phyloP scores from a whole-genome alignment of 2,797 vertebrate genomes.

The Chloroceryle inda region DNA sequence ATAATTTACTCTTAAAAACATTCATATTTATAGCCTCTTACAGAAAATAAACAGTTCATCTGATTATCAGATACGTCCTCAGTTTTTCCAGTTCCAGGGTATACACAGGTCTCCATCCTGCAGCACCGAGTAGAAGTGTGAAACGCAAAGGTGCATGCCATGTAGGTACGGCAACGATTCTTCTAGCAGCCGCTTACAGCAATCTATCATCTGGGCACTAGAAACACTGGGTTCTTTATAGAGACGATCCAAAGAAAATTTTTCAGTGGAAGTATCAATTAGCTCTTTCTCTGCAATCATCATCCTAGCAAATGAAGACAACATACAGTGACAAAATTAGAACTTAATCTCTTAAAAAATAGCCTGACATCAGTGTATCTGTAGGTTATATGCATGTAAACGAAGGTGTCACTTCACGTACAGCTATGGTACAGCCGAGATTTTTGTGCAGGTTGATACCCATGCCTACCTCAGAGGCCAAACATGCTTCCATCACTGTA shows the following conservation, averaged over 20 bases:
- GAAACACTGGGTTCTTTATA: constrained; percentile 92
- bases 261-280: constrained; percentile 81
- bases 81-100: constrained; percentile 95
- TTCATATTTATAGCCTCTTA: constrained; percentile 42
- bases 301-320: constrained; percentile 80
- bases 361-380: background rate
- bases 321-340: background rate
- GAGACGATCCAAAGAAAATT: constrained; percentile 85
- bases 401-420: background rate
- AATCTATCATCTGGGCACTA: constrained; percentile 91
- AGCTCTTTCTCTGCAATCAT: constrained; percentile 85
- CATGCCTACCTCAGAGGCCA: background rate
- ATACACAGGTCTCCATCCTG: constrained; percentile 96
- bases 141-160: constrained; percentile 90
- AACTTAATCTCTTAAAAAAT: background rate
- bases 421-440: background rate
- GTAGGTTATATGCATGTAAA: background rate
- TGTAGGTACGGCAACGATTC: constrained; percentile 83
- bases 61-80: constrained; percentile 68
- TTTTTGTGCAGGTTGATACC: background rate
- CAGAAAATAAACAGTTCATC: constrained; percentile 55
- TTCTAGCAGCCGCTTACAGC: constrained; percentile 87
- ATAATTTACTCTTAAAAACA: constrained; percentile 69
- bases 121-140: constrained; percentile 94
- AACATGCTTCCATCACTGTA: background rate